These are phyloP conservation scores for Mechanitis messenoides DNA, from an alignment of 2,888 invertebrate species.

Conservation along the genomic window DNA sequence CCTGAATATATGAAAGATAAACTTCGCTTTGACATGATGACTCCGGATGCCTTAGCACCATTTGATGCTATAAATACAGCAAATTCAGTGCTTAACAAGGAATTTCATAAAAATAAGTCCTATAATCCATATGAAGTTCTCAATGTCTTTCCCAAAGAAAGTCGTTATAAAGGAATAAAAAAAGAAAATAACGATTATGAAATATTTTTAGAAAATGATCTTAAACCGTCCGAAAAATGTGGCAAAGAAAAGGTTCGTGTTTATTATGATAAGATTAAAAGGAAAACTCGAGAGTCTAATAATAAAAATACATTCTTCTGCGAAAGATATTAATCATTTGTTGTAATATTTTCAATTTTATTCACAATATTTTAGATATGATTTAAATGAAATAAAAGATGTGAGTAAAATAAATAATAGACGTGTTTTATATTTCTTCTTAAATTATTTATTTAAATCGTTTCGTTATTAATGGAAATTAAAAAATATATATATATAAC, in stretches of 20 bases:
- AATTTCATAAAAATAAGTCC: conserved; percentile 23
- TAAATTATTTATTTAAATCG: too few relatives aligned
- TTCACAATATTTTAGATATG: too few relatives aligned
- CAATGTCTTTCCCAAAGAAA: conserved; percentile 10
- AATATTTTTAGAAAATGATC: conserved; percentile 49
- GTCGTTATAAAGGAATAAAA: conserved; percentile 14
- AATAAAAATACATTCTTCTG: conserved; percentile 28
- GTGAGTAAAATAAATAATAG: too few relatives aligned
- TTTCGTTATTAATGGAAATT: too few relatives aligned
- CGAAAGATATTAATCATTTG: conserved; percentile 11
- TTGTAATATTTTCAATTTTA: not conserved
- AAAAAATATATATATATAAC: too few relatives aligned
- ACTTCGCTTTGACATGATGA: conserved; percentile 9
- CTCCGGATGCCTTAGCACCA: conserved; percentile 8
- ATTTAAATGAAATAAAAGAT: too few relatives aligned
- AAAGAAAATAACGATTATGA: conserved; percentile 48
- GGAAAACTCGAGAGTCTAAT: conserved; percentile 40
- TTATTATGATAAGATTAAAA: conserved; percentile 51
- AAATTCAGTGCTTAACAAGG: conserved; percentile 12
- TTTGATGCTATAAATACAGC: conserved; percentile 8
- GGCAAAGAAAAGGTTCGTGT: conserved; percentile 53
- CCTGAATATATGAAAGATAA: conserved; percentile 12
- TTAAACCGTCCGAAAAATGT: conserved; percentile 45
- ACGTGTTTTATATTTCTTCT: too few relatives aligned
- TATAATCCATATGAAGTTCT: conserved; percentile 22